Base-by-base conservation (phyloP, 64 coral and sea anemone species). In the Actinia tenebrosa region DNA sequence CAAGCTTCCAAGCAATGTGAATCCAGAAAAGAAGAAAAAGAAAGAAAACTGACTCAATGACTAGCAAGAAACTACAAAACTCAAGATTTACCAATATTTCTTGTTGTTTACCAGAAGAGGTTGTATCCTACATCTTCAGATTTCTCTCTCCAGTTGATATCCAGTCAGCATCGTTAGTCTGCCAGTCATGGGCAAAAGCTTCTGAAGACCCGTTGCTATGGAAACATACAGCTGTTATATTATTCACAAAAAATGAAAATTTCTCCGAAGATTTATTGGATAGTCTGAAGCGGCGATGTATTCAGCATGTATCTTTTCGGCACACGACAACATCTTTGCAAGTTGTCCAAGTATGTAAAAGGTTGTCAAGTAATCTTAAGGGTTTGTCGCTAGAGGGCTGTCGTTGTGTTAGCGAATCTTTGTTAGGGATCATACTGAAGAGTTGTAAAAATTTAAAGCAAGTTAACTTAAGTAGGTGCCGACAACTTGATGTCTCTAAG, bases 61-160 rank as follows among this genome's bases (percentile, higher is more conserved):
- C 20, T 5, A 66, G 22, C 63, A 66, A 66, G 15, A 66, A n/a
- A 30, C 25, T 30, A 10, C n/a, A 75, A 75, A 75, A 75, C 0
- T 42, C 22, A 42, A 75, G 11, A 13, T 7, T 22, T 16, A 45
- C 45, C 45, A 53, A 81, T 18, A 30, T 7, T 87, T 92, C 22
- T 27, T 69, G 61, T 63, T 60, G 88, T 88, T 60, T 97, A 58
- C 94, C 94, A 22, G 58, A 78, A 79, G 94, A 97, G 78, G 82
- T 97, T 37, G 54, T 93, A 16, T 97, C 94, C 7, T 93, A 90
- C 44, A 91, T 97, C 16, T 97, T 97, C 88, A 90, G 94, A 80
- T 97, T 97, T 86, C 91, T 97, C 0, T 88, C 88, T 26, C 37
- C 84, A 30, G 86, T 80, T 20, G 88, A 93, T 47, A 80, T 97